Evolutionary conservation across 1,140 invertebrate genomes (phyloP), one percentile per base, ranked within the genome.

Genomic region (Arion vulgaris): DNA sequence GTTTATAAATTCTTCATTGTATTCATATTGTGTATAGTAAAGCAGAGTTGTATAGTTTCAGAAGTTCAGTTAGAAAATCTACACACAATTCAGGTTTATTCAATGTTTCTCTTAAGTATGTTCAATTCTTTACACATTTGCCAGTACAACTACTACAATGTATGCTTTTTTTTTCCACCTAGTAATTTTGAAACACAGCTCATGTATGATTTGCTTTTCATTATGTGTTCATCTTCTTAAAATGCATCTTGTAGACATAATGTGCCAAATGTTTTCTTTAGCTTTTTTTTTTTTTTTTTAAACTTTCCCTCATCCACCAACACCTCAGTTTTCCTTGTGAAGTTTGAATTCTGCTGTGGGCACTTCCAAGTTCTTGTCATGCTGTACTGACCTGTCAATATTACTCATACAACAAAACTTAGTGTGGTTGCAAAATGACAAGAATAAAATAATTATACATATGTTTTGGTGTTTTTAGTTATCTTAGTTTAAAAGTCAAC

Each of bases 351-450:
- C n/a, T 66, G 62, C 28, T 66, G 62, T 66, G 62, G 62, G n/a
- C 19, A 32, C 32, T 32, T 2, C 28, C 17, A 32, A 17, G 19
- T 32, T 66, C n/a, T 32, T 66, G 2, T 66, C 32, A 66, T 73
- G 71, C 71, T 73, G 38, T n/a, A 19, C 41, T 39, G 38, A 73
- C 17, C 38, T 39, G 71, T 32, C 71, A 41, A 17, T 73, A 73
- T 26, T 73, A 71, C 38, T 71, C 53, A n/a, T 73, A 39, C 71
- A 73, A 39, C 71, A 39, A 73, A 39, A 39, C 38, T 39, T 73
- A 73, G 38, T 73, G 71, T 73, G 71, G 71, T 73, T 73, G 71
- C 26, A 9, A 73, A 49, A 73, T 41, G 41, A 73, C 71, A 73
- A 49, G 32, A 73, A 41, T 73, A 73, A 73, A 73, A 26, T n/a